phyloP scores from a whole-genome alignment of 2,888 invertebrate species.

The Chaitophorus viminalis region DNA sequence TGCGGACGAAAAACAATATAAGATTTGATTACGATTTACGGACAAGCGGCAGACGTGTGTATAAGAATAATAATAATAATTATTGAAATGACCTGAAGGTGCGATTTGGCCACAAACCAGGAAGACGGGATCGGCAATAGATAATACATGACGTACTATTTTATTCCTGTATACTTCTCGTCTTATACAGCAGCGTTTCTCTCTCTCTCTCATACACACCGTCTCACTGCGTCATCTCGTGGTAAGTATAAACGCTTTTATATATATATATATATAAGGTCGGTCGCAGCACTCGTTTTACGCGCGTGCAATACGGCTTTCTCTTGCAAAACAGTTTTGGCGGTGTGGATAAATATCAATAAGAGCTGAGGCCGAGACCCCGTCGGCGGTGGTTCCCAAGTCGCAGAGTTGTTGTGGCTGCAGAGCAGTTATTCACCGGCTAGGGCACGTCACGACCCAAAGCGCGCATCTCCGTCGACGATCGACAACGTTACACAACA shows the following conservation, averaged over 20 bases:
- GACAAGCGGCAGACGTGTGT: neutral
- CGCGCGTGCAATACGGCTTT: slow-evolving; percentile 15
- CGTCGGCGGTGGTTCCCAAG: neutral
- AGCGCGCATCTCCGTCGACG: slow-evolving; percentile 12
- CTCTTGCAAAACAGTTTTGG: slow-evolving; percentile 24
- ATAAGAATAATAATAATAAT: neutral
- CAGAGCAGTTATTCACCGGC: neutral
- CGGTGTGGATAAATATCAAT: slow-evolving; percentile 17
- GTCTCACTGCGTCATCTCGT: neutral
- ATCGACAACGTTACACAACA: neutral
- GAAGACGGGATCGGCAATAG: neutral
- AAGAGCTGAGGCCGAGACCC: slow-evolving; percentile 28
- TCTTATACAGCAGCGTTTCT: neutral
- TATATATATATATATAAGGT: too few relatives aligned
- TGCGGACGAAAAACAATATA: neutral
- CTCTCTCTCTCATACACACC: neutral
- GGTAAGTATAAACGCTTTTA: too few relatives aligned
- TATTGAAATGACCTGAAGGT: neutral
- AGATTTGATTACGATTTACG: neutral
- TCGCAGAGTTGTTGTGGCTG: neutral
- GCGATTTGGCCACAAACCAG: neutral
- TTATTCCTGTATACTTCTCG: neutral
- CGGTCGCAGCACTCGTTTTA: neutral
- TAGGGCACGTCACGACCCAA: slow-evolving; percentile 12
- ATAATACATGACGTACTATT: neutral